phyloP scores from a whole-genome alignment of 2,113 vertebrate species.

The Numenius arquata region DNA sequence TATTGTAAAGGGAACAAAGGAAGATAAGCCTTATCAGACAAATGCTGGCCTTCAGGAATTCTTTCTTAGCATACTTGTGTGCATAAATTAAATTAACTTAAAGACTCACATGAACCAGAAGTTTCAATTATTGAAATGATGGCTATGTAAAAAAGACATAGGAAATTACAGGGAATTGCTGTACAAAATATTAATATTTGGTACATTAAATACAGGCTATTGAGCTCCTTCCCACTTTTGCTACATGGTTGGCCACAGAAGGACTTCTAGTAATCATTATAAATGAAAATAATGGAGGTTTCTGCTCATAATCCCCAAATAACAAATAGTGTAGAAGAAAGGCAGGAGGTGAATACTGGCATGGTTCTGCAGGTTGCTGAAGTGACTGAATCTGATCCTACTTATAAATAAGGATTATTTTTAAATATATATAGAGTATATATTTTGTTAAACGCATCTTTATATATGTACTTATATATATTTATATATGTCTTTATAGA shows the following conservation, averaged over 20 bases:
- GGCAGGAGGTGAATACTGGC: background rate
- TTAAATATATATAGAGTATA: too few relatives aligned
- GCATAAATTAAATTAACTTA: conserved; percentile 5
- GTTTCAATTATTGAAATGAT: background rate
- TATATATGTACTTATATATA: too few relatives aligned
- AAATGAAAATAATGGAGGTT: background rate
- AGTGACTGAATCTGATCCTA: background rate
- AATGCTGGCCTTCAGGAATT: background rate
- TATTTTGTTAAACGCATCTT: too few relatives aligned
- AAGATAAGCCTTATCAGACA: background rate
- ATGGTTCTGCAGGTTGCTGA: background rate
- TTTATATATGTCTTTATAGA: too few relatives aligned
- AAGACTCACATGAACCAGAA: background rate
- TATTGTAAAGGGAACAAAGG: background rate
- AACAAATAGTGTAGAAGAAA: background rate
- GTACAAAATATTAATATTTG: background rate
- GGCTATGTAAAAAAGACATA: background rate
- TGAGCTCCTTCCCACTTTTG: background rate
- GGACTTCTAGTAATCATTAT: background rate
- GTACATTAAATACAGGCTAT: background rate
- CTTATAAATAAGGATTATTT: background rate
- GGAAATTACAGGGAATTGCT: background rate
- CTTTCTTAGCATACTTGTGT: background rate
- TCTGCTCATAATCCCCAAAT: background rate
- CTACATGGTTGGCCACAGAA: background rate